phyloP scores from a whole-genome alignment of 2,113 vertebrate genomes.

The Python bivittatus region DNA sequence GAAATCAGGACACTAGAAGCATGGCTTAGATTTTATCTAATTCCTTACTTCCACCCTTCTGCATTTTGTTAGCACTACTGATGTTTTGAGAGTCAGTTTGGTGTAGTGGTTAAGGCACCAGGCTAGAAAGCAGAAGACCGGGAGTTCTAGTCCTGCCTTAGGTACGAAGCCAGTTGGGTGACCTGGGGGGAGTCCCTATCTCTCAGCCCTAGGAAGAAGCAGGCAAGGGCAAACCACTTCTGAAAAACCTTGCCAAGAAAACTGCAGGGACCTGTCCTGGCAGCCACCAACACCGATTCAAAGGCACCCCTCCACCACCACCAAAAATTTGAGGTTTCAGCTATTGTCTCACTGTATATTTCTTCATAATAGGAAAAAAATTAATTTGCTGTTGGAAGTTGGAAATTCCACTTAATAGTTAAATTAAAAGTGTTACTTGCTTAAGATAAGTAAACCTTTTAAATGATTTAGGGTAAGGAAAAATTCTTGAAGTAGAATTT shows the following conservation, averaged over 20 bases:
- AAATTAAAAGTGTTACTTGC: neutral
- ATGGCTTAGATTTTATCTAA: neutral
- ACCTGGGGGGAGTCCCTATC: neutral
- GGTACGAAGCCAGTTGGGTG: neutral
- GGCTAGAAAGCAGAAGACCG: neutral
- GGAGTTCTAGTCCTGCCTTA: neutral
- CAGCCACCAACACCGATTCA: neutral
- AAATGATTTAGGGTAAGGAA: neutral
- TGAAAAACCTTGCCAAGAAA: neutral
- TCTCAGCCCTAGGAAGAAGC: neutral
- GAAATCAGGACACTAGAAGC: neutral
- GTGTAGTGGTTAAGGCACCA: neutral
- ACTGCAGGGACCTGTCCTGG: neutral
- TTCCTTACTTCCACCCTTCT: neutral
- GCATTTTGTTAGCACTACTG: neutral
- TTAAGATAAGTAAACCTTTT: neutral
- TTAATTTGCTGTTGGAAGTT: neutral
- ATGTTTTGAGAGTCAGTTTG: neutral
- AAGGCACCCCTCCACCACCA: neutral
- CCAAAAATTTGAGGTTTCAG: neutral
- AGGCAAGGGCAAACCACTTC: neutral
- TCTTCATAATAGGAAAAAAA: neutral
- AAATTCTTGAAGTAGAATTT: neutral
- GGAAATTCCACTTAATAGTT: constrained; percentile 1
- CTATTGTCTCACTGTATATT: neutral